Percentiles rank a stretch among this genome's conserved stretches.
Evolutionary conservation across 2,888 invertebrate species (phyloP).

Genomic region (Eristalis intricaria): DNA sequence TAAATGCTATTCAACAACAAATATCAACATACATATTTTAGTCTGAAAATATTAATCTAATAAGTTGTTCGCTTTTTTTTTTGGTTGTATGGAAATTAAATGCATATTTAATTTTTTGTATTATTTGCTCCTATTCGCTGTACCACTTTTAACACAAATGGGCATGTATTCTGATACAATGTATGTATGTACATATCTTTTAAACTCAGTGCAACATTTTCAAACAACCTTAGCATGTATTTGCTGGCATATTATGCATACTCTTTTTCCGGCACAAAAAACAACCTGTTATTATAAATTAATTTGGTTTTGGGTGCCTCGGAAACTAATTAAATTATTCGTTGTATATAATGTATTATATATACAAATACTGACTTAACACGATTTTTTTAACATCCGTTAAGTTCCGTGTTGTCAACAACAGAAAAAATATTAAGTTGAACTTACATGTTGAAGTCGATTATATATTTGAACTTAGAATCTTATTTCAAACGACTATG

Average conservation of each 20-base stretch:
- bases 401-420: not conserved
- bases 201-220: not conserved
- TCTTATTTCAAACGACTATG: too few relatives aligned
- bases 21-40: slow-evolving; percentile 40
- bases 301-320: not conserved
- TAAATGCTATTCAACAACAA: slow-evolving; percentile 32
- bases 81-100: not conserved
- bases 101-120: slow-evolving; percentile 4
- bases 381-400: not conserved
- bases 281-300: not conserved
- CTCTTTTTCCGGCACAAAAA: not conserved
- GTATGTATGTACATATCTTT: not conserved
- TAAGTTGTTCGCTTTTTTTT: slow-evolving; percentile 8
- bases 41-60: slow-evolving; percentile 15
- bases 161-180: not conserved
- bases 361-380: not conserved
- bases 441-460: too few relatives aligned
- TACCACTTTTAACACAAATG: not conserved
- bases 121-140: not conserved
- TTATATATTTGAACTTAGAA: too few relatives aligned
- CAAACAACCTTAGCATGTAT: not conserved
- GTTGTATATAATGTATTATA: not conserved
- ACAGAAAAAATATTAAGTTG: too few relatives aligned
- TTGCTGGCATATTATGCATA: not conserved
- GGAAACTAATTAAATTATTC: not conserved